Evolutionary conservation across 2,113 vertebrate species (phyloP).

Genomic region (Mystacornis crossleyi): DNA sequence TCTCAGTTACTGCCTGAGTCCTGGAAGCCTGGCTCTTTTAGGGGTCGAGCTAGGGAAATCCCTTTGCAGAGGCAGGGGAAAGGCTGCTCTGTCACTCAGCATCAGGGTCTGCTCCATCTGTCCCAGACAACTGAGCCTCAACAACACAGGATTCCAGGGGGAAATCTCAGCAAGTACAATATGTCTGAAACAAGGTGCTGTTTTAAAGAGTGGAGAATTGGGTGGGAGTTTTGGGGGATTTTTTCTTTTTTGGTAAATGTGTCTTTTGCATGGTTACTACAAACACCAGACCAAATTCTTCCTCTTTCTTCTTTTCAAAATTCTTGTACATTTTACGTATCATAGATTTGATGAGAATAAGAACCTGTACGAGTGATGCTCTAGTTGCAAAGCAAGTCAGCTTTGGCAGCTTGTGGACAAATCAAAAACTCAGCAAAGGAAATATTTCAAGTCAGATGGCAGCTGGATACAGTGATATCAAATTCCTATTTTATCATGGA

Average conservation of each 20-base stretch:
- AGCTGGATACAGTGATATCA: background rate
- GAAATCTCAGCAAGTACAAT: background rate
- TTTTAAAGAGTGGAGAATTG: background rate
- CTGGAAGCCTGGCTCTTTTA: background rate
- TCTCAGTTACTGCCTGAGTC: background rate
- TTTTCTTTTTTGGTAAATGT: background rate
- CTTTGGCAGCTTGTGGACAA: background rate
- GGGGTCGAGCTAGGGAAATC: background rate
- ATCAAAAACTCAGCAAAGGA: background rate
- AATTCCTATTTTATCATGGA: background rate
- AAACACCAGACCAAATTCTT: background rate
- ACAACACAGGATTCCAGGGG: background rate
- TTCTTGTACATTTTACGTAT: background rate
- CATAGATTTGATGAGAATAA: background rate
- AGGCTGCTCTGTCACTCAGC: background rate
- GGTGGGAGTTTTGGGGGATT: rapidly evolving
- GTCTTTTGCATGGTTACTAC: background rate
- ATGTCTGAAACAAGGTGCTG: background rate
- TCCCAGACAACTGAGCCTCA: background rate
- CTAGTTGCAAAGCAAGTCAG: background rate
- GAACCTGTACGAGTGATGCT: background rate
- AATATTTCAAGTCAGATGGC: background rate
- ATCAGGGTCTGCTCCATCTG: background rate
- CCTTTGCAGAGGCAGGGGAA: background rate
- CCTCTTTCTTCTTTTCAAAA: background rate